phyloP scores from a whole-genome alignment of 2,797 vertebrate genomes.

The Ctenopoma multispine region DNA sequence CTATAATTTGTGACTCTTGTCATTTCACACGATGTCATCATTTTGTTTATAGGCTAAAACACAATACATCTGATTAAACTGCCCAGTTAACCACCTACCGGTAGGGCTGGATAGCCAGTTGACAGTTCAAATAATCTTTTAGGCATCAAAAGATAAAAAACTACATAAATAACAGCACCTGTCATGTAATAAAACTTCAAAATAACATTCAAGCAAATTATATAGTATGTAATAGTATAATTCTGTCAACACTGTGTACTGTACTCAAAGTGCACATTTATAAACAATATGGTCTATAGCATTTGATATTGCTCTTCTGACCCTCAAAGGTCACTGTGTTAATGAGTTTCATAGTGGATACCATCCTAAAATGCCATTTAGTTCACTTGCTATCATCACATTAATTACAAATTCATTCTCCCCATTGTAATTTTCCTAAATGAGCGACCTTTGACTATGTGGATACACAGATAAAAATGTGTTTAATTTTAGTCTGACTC shows the following conservation, averaged over 20 bases:
- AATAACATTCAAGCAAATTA: neutral
- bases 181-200: neutral
- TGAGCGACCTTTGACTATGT: conserved; percentile 79
- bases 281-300: neutral
- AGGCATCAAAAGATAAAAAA: neutral
- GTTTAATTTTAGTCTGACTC: conserved; percentile 71
- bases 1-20: neutral
- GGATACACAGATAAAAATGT: conserved; percentile 73
- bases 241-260: neutral
- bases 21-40: neutral
- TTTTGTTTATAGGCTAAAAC: neutral
- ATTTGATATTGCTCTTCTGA: conserved; percentile 44
- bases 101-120: neutral
- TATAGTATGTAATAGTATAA: neutral
- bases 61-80: neutral
- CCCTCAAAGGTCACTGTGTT: conserved; percentile 43
- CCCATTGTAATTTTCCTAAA: conserved; percentile 79
- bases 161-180: neutral
- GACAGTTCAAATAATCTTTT: neutral
- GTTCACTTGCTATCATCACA: conserved; percentile 71
- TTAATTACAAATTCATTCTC: conserved; percentile 82
- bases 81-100: neutral
- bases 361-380: conserved; percentile 79
- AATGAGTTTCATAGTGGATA: conserved; percentile 61
- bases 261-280: neutral